Conservation (phyloP, 2,888 invertebrate genomes). For the Drosophila neonasuta region DNA sequence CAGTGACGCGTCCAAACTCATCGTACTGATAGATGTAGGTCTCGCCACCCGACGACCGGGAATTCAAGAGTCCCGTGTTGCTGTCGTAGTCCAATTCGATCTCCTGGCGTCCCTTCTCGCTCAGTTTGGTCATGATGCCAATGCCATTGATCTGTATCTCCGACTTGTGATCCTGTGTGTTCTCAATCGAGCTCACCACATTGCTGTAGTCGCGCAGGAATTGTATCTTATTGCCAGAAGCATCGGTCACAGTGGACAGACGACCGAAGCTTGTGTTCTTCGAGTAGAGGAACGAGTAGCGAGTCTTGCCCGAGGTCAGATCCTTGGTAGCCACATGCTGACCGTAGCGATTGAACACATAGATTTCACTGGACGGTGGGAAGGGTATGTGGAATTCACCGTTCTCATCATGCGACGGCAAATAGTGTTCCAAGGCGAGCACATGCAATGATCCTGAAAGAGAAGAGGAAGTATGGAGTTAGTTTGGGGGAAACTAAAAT, state of each 20-base stretch:
- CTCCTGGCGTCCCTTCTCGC: conserved; percentile 94
- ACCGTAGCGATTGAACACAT: conserved; percentile 96
- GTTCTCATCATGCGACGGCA: conserved; percentile 93
- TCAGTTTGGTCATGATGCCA: conserved; percentile 93
- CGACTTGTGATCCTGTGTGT: conserved; percentile 95
- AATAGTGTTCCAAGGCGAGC: conserved; percentile 91
- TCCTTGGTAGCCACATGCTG: conserved; percentile 98
- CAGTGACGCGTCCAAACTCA: conserved; percentile 92
- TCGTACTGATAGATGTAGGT: conserved; percentile 96
- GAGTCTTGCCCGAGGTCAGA: conserved; percentile 95
- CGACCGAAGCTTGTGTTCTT: conserved; percentile 98
- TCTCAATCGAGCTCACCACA: conserved; percentile 96
- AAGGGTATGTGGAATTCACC: conserved; percentile 97
- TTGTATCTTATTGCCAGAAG: conserved; percentile 95
- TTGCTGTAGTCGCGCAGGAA: conserved; percentile 95
- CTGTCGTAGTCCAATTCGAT: conserved; percentile 95
- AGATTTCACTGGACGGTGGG: conserved; percentile 95
- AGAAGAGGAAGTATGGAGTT: background rate
- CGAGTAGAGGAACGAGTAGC: conserved; percentile 97
- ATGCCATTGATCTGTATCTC: conserved; percentile 96
- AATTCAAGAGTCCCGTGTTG: conserved; percentile 92
- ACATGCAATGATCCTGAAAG: conserved; percentile 89
- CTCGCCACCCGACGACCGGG: conserved; percentile 91
- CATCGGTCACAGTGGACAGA: conserved; percentile 95
- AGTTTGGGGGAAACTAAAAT: too few species aligned